phyloP scores from a whole-genome alignment of 2,113 vertebrate species.

The Carassius auratus region DNA sequence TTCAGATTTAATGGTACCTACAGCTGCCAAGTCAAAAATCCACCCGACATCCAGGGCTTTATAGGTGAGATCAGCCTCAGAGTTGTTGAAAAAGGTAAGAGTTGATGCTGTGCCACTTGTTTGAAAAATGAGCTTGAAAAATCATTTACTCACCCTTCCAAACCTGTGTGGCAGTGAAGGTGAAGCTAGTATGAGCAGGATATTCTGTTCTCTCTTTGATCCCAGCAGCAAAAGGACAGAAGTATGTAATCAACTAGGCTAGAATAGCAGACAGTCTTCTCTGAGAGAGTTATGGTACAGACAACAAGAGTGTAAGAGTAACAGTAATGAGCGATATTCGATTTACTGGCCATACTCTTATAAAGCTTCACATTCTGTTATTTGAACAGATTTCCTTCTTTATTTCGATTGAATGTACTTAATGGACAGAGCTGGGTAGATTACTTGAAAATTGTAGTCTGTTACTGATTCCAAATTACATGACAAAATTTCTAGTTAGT shows the following conservation, averaged over 20 bases:
- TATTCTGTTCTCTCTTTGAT: neutral
- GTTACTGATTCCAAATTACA: no score
- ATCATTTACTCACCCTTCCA: neutral
- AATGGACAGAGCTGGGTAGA: neutral
- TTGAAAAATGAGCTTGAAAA: constrained; percentile 2
- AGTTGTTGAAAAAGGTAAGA: constrained; percentile 77
- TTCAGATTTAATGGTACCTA: constrained; percentile 89
- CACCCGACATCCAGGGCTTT: constrained; percentile 82
- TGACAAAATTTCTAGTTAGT: no score
- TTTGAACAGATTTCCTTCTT: neutral
- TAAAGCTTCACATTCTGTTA: neutral
- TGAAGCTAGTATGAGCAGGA: neutral
- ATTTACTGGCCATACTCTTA: neutral
- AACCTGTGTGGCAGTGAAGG: neutral
- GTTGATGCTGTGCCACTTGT: neutral
- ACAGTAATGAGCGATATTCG: neutral
- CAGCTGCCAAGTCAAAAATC: constrained; percentile 87
- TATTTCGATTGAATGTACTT: neutral
- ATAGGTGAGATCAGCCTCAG: constrained; percentile 79
- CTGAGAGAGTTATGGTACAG: neutral
- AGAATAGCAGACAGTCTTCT: neutral
- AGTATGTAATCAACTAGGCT: neutral
- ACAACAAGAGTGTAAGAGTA: neutral
- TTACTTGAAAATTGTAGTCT: no score
- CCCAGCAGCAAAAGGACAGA: constrained; percentile 32